Base-by-base conservation (phyloP, 1,140 invertebrate genomes). In the Sweltsa coloradensis region DNA sequence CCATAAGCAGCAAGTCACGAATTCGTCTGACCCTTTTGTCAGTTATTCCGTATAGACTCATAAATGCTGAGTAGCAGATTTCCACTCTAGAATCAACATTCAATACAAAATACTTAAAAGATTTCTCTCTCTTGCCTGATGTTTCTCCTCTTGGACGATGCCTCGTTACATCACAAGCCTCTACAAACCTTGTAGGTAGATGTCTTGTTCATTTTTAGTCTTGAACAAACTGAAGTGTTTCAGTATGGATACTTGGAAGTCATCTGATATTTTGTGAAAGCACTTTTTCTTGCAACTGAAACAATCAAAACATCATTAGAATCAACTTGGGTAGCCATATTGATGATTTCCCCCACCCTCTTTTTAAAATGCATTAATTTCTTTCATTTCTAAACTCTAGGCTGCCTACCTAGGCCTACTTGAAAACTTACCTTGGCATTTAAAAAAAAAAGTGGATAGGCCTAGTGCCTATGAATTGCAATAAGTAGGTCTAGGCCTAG, bases 201-300 rank as follows among this genome's bases (percentile, higher is more conserved):
- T 37, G 23, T 37, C 36, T 37, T 37, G 36, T 11, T 37, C 36
- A 37, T 37, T 37, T 4, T 37, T 37, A 16, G 36, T 37, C 16
- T 37, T 5, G 11, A 19, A 37, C 16, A 16, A 16, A 37, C 23
- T 37, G 5, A 37, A 19, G 16, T 22, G 18, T 5, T 37, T 16
- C 16, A 5, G 18, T 22, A 37, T n/a, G 23, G 18, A 16, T 19
- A 37, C 23, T 37, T 37, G 36, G 16, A 19, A 22, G n/a, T 11
- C 18, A 16, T 37, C 36, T 7, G 36, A 19, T 19, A 37, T 19
- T 19, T 37, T 16, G 18, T 5, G 3, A 37, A 37, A 37, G 5
- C 36, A 37, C 36, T 11, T 16, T 37, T 37, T 11, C 36, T 37
- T 37, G 36, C 36, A 37, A 19, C 36, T 37, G 36, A 19, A 37